Conservation (phyloP, 2,888 invertebrate genomes). For the Ceramica pisi region DNA sequence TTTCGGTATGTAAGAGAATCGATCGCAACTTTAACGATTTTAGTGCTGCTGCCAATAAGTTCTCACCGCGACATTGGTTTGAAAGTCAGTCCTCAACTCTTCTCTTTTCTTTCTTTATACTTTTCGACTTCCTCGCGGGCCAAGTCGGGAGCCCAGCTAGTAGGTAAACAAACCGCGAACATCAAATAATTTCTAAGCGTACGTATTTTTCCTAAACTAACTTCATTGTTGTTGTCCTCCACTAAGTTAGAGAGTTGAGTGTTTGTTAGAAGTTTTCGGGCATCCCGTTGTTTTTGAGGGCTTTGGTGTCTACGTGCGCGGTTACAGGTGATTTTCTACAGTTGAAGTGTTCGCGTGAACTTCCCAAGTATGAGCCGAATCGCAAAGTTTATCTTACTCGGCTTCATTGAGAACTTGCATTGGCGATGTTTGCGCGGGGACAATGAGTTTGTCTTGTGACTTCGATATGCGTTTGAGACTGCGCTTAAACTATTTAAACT, state of each 20-base stretch:
- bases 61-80: neutral
- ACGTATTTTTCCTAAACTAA: slow-evolving; percentile 67
- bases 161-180: slow-evolving; percentile 37
- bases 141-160: neutral
- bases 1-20: neutral
- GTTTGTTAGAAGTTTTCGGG: slow-evolving; percentile 78
- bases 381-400: slow-evolving; percentile 80
- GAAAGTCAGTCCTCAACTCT: too few species aligned
- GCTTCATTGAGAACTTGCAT: slow-evolving; percentile 81
- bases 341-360: slow-evolving; percentile 77
- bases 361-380: slow-evolving; percentile 81
- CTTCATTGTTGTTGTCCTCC: slow-evolving; percentile 69
- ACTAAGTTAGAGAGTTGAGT: slow-evolving; percentile 68
- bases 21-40: too few species aligned
- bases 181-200: slow-evolving; percentile 59
- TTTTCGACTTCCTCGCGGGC: neutral
- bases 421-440: slow-evolving; percentile 77
- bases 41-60: neutral
- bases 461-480: slow-evolving; percentile 77
- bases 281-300: slow-evolving; percentile 78
- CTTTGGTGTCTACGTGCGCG: slow-evolving; percentile 70
- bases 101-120: neutral
- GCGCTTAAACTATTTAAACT: slow-evolving; percentile 75
- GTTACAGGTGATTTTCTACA: slow-evolving; percentile 81
- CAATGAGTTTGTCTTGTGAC: slow-evolving; percentile 84